Evolutionary conservation across 1,140 invertebrate genomes (phyloP).

Genomic region (Pachypeltis micranthus): DNA sequence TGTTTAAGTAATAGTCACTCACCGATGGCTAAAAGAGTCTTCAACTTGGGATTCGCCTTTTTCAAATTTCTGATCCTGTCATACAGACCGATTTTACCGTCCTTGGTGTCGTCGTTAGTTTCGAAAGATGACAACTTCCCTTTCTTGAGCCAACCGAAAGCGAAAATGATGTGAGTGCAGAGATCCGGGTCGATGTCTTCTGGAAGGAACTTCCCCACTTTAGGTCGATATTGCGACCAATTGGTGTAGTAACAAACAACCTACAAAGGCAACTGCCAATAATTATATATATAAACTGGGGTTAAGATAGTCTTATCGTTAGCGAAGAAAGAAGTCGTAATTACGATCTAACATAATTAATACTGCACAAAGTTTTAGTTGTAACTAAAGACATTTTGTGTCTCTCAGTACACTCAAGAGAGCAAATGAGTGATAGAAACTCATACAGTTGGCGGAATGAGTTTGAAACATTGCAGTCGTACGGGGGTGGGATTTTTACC

Average conservation of each 20-base stretch:
- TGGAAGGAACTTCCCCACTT: slow-evolving; percentile 83
- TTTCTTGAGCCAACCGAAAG: slow-evolving; percentile 94
- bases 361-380: background rate
- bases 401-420: too few species aligned
- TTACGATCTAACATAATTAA: background rate
- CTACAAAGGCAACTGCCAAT: slow-evolving; percentile 35
- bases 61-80: slow-evolving; percentile 71
- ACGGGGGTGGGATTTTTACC: too few species aligned
- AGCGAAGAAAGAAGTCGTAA: background rate
- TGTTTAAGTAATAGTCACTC: slow-evolving; percentile 32
- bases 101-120: slow-evolving; percentile 83
- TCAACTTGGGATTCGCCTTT: slow-evolving; percentile 78
- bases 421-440: too few species aligned
- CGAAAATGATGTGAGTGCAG: slow-evolving; percentile 91
- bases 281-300: background rate
- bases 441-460: too few species aligned
- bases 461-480: too few species aligned
- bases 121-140: slow-evolving; percentile 84
- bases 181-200: slow-evolving; percentile 91
- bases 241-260: slow-evolving; percentile 94
- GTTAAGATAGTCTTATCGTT: slow-evolving; percentile 11
- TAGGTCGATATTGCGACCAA: slow-evolving; percentile 91
- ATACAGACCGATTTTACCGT: slow-evolving; percentile 80
- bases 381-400: too few species aligned
- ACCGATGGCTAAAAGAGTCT: slow-evolving; percentile 82